Base-by-base conservation (phyloP, 2,797 vertebrate species). In the Falco naumanni region DNA sequence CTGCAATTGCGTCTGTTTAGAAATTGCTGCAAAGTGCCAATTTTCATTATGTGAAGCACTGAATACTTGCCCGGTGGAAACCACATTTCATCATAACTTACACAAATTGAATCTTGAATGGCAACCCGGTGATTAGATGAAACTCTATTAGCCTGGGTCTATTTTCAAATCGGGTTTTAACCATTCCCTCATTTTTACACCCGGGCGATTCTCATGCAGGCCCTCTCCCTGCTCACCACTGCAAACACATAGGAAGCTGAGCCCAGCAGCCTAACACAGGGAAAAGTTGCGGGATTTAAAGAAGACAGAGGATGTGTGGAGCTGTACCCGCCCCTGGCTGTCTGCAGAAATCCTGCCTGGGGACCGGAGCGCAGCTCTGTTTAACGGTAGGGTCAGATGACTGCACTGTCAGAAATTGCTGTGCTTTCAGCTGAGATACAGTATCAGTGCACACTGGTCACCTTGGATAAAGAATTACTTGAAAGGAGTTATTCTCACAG, bases 391-490 rank as follows among this genome's bases (percentile, higher is more conserved):
- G 78, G 59, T 69, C 66, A 59, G 86, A 63, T 33, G 59, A 25
- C 59, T 63, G 70, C 66, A 7, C 50, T 39, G 51, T 82, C 74
- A 82, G 86, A 92, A 94, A 84, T 9, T 63, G 69, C 65, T 59
- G 3, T 29, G 59, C 80, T 75, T 86, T 89, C 85, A 59, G 4
- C 59, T 6, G 11, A 84, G 84, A 84, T 64, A 66, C 0, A 0
- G 50, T 80, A 84, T 81, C 83, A 47, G 70, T 26, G 45, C 82
- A 64, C 53, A 8, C 10, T 76, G 93, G 87, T 95, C 91, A 94
- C 88, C 96, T 95, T 94, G 94, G 68, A 89, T 83, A 80, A 94
- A 88, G 76, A 90, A 83, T 57, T 26, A 34, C 84, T 92, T 87
- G 64, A 87, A 96, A 95, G 81, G 71, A 87, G 57, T 64, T 90